Evolutionary conservation across 2,113 vertebrate genomes (phyloP).

Genomic region (Phylloscopus trochilus): DNA sequence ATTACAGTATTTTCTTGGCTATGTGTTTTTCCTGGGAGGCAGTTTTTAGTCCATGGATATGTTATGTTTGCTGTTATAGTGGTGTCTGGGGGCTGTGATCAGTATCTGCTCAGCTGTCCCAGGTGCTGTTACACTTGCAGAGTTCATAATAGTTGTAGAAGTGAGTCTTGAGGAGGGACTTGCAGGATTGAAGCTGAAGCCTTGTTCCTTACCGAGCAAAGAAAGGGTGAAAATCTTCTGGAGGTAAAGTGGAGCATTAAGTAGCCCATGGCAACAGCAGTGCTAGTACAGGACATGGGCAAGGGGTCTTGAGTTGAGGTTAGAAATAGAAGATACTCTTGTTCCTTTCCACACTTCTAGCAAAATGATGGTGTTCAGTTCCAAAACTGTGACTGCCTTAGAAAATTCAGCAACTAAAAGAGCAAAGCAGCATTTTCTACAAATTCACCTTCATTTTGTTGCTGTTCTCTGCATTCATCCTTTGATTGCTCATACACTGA

Average conservation of each 20-base stretch:
- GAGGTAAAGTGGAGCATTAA: not conserved
- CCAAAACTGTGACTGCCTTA: not conserved
- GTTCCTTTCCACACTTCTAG: not conserved
- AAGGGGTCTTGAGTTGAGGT: not conserved
- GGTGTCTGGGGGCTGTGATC: not conserved
- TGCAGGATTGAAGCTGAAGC: not conserved
- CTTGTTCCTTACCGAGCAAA: not conserved
- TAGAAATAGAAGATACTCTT: not conserved
- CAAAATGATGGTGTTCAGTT: not conserved
- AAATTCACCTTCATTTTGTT: not conserved
- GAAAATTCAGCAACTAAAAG: not conserved
- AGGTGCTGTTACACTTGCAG: not conserved
- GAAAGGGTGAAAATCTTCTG: not conserved
- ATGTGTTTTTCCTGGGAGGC: not conserved
- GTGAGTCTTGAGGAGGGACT: not conserved
- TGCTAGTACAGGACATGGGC: not conserved
- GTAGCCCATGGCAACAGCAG: not conserved
- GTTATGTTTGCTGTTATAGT: not conserved
- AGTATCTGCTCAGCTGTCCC: not conserved
- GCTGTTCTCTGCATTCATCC: not conserved
- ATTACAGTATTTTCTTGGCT: not conserved
- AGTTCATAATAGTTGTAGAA: not conserved
- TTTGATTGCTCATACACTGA: not conserved
- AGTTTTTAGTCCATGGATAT: not conserved
- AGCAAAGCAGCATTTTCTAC: not conserved